Evolutionary conservation across 1,140 invertebrate genomes (phyloP).

Genomic region (Chironomus striatipennis): DNA sequence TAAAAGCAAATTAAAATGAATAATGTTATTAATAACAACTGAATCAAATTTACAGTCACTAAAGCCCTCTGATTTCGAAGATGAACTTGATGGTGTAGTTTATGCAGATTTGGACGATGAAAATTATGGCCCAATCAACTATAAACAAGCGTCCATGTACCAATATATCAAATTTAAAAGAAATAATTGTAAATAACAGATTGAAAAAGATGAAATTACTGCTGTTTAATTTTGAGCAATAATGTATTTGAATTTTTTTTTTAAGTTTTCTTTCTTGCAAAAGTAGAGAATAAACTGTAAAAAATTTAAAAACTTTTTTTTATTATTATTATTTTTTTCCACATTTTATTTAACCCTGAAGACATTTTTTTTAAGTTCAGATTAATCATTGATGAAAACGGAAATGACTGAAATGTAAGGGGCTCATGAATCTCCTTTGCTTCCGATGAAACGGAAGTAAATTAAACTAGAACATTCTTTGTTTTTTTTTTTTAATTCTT

Average conservation of each 20-base stretch:
- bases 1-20: too few species aligned
- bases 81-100: constrained; percentile 57
- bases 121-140: constrained; percentile 81
- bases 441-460: not conserved
- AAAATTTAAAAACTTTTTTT: too few species aligned
- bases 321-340: too few species aligned
- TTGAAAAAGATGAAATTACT: too few species aligned
- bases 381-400: not conserved
- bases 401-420: not conserved
- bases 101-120: constrained; percentile 84
- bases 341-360: too few species aligned
- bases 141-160: constrained; percentile 76
- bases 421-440: not conserved
- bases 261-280: too few species aligned
- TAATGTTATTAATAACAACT: too few species aligned
- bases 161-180: not conserved
- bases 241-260: too few species aligned
- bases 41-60: too few species aligned
- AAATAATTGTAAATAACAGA: not conserved
- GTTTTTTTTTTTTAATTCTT: not conserved
- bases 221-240: too few species aligned
- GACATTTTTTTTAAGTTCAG: not conserved
- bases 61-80: not conserved
- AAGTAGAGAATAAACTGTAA: too few species aligned
- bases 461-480: not conserved